These are phyloP conservation scores for Schizopygopsis malacanthus DNA, from an alignment of 2,797 vertebrate species.

Conservation along the genomic window DNA sequence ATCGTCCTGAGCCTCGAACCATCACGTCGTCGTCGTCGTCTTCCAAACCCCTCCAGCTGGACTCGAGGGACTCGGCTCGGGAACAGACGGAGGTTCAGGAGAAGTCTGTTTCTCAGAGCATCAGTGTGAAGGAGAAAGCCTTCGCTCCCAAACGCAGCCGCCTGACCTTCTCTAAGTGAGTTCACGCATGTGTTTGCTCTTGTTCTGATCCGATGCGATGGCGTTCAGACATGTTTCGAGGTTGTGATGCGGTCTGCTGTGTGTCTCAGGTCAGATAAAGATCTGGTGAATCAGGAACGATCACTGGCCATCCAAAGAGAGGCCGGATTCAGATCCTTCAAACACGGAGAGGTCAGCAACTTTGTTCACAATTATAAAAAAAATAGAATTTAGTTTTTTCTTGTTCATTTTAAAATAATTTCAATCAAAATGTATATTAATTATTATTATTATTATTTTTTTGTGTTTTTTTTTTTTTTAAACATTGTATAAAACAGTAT, in stretches of 20 bases:
- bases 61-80: background rate
- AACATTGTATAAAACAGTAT: too few relatives aligned
- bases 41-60: conserved; percentile 32
- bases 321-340: conserved; percentile 55
- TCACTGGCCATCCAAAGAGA: conserved; percentile 69
- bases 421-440: background rate
- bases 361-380: too few relatives aligned
- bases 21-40: background rate
- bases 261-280: conserved; percentile 76
- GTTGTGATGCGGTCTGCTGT: background rate
- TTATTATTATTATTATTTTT: too few relatives aligned
- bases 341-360: conserved; percentile 49
- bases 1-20: background rate
- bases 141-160: conserved; percentile 89
- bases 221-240: too few relatives aligned
- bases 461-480: background rate
- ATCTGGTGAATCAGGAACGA: conserved; percentile 73
- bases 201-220: background rate
- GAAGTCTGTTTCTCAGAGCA: conserved; percentile 70
- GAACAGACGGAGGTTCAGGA: conserved; percentile 67
- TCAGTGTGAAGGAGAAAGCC: conserved; percentile 77
- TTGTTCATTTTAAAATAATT: background rate
- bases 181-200: background rate
- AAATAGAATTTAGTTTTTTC: too few relatives aligned
- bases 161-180: conserved; percentile 84